A percentile compares a stretch with the other conserved stretches of the same genome.
Evolutionary conservation across 2,797 vertebrate genomes (phyloP).

Genomic region (Tarsius wallacei): DNA sequence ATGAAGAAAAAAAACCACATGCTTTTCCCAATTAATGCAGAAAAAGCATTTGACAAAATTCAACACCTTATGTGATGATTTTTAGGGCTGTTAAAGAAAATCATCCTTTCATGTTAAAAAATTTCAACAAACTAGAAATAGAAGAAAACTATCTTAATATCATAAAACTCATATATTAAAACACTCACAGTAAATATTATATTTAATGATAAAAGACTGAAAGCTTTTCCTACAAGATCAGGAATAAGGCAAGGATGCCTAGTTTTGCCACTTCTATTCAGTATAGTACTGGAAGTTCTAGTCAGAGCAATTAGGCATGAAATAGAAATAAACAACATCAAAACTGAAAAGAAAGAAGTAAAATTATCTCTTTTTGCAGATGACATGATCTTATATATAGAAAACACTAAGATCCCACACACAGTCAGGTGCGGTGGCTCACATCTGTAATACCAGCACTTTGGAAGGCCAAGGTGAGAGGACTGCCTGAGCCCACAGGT

Average conservation of each 20-base stretch:
- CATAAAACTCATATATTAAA: neutral
- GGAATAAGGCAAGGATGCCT: neutral
- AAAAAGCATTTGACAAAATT: neutral
- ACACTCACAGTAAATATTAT: neutral
- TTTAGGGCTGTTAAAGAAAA: neutral
- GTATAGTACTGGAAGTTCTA: neutral
- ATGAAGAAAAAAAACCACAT: neutral
- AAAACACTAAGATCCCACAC: neutral
- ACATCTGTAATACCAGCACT: no score
- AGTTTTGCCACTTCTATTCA: neutral
- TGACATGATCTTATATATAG: neutral
- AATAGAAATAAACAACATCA: neutral
- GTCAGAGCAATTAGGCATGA: neutral
- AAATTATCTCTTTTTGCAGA: neutral
- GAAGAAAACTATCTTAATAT: neutral
- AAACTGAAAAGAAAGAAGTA: neutral
- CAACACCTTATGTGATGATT: neutral
- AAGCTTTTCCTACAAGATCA: neutral
- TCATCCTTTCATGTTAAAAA: neutral
- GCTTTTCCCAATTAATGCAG: no score
- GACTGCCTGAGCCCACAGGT: no score
- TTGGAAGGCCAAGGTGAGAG: no score
- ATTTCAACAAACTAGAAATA: neutral
- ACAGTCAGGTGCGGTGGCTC: no score
- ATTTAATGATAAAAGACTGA: neutral